phyloP scores from a whole-genome alignment of 2,888 invertebrate species.

The Orthonychiurus folsomi region DNA sequence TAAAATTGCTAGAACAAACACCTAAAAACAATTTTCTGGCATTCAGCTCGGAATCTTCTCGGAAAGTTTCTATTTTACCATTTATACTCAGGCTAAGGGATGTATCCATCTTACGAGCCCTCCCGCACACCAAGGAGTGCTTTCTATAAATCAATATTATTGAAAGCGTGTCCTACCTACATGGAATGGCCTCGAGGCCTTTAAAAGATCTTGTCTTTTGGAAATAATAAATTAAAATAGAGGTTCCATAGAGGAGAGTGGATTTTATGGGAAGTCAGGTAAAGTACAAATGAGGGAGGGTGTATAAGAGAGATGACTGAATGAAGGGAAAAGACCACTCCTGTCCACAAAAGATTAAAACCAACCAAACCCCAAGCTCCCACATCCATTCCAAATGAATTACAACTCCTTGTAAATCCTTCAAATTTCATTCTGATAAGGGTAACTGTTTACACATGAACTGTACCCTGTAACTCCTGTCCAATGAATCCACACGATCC shows the following conservation, averaged over 20 bases:
- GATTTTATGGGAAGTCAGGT: neutral
- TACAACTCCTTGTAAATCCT: slow-evolving; percentile 28
- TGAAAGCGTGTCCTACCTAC: neutral
- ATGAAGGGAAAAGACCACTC: too few species aligned
- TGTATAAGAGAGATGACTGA: too few species aligned
- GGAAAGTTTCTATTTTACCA: neutral
- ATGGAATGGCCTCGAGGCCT: neutral
- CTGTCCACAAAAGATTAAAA: too few species aligned
- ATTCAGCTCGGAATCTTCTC: too few species aligned
- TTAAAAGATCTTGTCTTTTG: neutral
- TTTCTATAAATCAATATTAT: neutral
- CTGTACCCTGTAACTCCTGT: slow-evolving; percentile 10
- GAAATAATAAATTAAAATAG: neutral
- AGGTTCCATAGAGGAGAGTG: neutral
- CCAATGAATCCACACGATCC: too few species aligned
- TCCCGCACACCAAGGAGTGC: neutral
- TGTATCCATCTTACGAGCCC: neutral
- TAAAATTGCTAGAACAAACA: too few species aligned
- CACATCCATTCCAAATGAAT: slow-evolving; percentile 28
- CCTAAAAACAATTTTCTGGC: too few species aligned
- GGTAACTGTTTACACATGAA: slow-evolving; percentile 25
- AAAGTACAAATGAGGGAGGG: too few species aligned
- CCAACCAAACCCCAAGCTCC: too few species aligned
- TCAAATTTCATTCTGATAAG: slow-evolving; percentile 1
- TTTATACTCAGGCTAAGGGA: neutral